Conservation (phyloP, 2,888 invertebrate species). For the Synergus laeviventris region DNA sequence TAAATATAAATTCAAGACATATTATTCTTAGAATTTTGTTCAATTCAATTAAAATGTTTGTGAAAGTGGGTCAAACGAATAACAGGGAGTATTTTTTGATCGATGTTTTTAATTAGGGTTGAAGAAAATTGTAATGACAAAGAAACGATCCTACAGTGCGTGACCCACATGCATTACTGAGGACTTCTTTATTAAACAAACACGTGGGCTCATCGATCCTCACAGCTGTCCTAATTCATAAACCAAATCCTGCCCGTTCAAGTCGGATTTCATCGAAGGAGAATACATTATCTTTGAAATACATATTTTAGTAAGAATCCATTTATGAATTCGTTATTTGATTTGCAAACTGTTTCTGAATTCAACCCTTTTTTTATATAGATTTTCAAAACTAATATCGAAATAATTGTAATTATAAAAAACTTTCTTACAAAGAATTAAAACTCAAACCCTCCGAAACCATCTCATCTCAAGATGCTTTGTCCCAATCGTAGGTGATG, state of each 20-base stretch:
- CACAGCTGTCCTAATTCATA: neutral
- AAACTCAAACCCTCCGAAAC: too few species aligned
- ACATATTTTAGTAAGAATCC: too few species aligned
- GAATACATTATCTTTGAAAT: neutral
- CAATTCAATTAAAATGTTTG: neutral
- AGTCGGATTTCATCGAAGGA: neutral
- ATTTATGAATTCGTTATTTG: too few species aligned
- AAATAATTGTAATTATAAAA: neutral
- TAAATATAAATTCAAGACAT: neutral
- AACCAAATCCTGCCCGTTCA: neutral
- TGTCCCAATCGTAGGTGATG: neutral
- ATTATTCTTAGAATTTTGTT: neutral
- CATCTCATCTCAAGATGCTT: neutral
- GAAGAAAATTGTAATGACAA: conserved; percentile 20
- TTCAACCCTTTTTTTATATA: too few species aligned
- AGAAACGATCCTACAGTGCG: neutral
- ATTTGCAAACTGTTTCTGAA: too few species aligned
- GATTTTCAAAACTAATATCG: neutral
- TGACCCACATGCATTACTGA: conserved; percentile 11
- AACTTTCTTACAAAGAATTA: too few species aligned
- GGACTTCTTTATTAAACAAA: neutral
- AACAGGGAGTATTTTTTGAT: neutral
- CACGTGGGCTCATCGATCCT: neutral
- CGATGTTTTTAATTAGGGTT: conserved; percentile 23
- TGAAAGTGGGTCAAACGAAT: conserved; percentile 1